phyloP scores from a whole-genome alignment of 2,888 invertebrate species.

The Ceraclea dissimilis region DNA sequence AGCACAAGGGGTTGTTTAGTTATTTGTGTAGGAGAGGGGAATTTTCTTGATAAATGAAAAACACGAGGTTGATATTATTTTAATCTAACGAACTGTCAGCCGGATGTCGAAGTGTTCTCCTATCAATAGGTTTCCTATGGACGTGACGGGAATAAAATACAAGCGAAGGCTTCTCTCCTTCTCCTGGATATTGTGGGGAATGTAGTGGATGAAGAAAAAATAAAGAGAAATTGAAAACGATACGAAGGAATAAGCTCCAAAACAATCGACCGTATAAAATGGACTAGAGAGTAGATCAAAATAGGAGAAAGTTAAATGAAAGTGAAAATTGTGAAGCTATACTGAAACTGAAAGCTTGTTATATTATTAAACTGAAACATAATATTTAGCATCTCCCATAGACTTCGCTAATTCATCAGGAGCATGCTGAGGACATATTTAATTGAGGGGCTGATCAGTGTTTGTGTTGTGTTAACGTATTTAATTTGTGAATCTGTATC shows the following conservation, averaged over 20 bases:
- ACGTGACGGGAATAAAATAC: slow-evolving; percentile 12
- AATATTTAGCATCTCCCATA: no score
- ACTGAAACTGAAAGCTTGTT: no score
- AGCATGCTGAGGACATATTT: no score
- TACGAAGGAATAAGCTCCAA: slow-evolving; percentile 10
- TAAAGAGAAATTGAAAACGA: slow-evolving; percentile 16
- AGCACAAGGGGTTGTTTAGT: no score
- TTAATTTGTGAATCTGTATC: no score
- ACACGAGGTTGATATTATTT: not conserved
- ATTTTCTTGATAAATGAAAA: not conserved
- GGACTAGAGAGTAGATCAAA: slow-evolving; percentile 6
- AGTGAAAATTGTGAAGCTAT: not conserved
- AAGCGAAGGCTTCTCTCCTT: not conserved
- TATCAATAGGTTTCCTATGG: not conserved
- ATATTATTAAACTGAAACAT: no score
- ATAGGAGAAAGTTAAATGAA: slow-evolving; percentile 1
- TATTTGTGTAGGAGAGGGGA: no score
- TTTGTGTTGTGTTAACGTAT: no score
- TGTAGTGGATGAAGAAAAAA: slow-evolving; percentile 7
- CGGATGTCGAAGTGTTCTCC: slow-evolving; percentile 2
- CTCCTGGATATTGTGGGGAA: not conserved
- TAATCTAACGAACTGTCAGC: not conserved
- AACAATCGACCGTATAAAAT: slow-evolving; percentile 14
- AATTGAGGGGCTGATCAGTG: no score
- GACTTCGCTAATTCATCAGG: no score